Conservation (phyloP, 2,888 invertebrate genomes). For the Cosmopolites sordidus region DNA sequence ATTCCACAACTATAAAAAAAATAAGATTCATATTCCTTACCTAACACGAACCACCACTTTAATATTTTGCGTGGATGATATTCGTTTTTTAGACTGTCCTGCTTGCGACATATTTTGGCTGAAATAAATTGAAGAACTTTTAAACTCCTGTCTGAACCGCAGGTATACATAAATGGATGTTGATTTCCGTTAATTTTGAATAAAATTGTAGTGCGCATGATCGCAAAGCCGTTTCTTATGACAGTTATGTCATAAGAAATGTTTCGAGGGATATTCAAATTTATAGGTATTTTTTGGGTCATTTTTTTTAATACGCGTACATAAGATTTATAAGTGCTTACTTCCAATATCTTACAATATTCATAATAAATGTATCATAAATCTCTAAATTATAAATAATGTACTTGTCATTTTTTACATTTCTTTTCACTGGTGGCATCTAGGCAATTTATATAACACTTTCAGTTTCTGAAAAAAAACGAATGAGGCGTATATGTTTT, state of each 20-base stretch:
- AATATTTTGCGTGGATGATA: slow-evolving; percentile 26
- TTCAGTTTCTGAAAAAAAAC: too few relatives aligned
- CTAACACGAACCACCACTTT: slow-evolving; percentile 30
- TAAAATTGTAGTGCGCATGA: neutral
- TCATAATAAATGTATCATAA: too few relatives aligned
- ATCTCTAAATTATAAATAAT: too few relatives aligned
- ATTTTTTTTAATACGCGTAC: too few relatives aligned
- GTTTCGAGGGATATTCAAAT: too few relatives aligned
- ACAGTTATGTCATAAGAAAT: too few relatives aligned
- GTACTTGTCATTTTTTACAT: too few relatives aligned
- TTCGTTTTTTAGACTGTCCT: slow-evolving; percentile 11
- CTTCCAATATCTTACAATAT: neutral
- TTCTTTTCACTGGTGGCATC: too few relatives aligned
- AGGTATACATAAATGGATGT: neutral
- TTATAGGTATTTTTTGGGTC: too few relatives aligned
- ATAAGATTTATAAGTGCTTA: neutral
- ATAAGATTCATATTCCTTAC: slow-evolving; percentile 23
- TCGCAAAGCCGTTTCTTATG: too few relatives aligned
- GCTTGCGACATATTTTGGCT: slow-evolving; percentile 4
- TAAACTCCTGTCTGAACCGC: neutral
- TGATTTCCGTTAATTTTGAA: neutral
- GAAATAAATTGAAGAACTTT: neutral
- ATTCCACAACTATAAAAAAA: neutral
- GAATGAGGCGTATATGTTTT: too few relatives aligned
- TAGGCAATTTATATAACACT: too few relatives aligned